Evolutionary conservation across 2,888 invertebrate species (phyloP).

Genomic region (Plagodis pulveraria): DNA sequence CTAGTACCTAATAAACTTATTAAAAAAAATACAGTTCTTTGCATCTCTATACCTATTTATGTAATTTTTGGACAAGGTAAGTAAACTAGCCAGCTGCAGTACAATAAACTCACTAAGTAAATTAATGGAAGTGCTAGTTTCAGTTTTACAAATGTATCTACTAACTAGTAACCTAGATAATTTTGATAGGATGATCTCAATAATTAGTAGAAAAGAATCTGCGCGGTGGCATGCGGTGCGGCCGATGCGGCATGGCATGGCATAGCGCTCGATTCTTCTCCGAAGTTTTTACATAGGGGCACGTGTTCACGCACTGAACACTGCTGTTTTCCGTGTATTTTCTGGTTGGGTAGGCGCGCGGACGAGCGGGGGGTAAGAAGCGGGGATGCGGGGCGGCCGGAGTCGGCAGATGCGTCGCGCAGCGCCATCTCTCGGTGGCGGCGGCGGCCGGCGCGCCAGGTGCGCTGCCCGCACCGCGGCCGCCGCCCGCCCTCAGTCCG

Average conservation of each 20-base stretch:
- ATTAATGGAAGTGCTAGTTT: too few relatives aligned
- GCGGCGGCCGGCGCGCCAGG: conserved; percentile 60
- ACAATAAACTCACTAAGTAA: too few relatives aligned
- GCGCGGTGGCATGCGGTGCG: neutral
- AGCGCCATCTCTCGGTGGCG: conserved; percentile 79
- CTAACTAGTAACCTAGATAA: too few relatives aligned
- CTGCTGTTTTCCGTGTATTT: conserved; percentile 80
- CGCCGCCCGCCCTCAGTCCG: conserved; percentile 81
- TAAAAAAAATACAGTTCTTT: neutral
- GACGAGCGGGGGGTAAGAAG: conserved; percentile 45
- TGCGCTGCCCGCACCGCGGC: conserved; percentile 77
- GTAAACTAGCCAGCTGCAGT: neutral
- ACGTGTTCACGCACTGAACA: conserved; percentile 75
- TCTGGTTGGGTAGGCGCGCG: conserved; percentile 67
- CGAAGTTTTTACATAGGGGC: conserved; percentile 74
- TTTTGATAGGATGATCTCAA: neutral
- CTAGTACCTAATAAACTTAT: conserved; percentile 8
- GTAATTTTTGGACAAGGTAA: neutral
- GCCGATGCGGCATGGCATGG: conserved; percentile 27
- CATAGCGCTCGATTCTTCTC: conserved; percentile 60
- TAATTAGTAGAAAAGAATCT: conserved; percentile 47
- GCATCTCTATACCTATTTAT: neutral
- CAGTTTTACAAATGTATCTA: too few relatives aligned
- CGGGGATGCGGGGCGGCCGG: conserved; percentile 49
- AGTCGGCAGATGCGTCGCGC: conserved; percentile 80